Evolutionary conservation across 2,888 invertebrate species (phyloP), one percentile per base, ranked within the genome.

Genomic region (Nebria brevicollis): DNA sequence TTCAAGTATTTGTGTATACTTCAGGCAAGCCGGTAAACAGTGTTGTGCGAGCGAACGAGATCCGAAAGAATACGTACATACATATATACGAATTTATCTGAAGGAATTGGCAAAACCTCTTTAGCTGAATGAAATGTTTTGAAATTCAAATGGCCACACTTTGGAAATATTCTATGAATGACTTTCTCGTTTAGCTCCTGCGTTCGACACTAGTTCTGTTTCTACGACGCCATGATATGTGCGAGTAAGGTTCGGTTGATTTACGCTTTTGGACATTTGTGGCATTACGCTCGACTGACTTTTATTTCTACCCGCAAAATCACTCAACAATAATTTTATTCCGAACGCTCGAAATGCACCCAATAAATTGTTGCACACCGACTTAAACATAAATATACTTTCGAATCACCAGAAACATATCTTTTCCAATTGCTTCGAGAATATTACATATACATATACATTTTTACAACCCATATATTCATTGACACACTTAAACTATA

Each of bases 111-210:
- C 25, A 85, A 86, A 87, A 87, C 87, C 88, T 87, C 87, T 88
- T 87, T 87, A 85, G 84, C 85, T 83, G 86, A 88, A 88, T 87
- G 88, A 88, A 88, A 88, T 86, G 87, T 87, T 88, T 88, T 89
- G 88, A 88, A 88, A 87, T 88, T 88, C 88, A 88, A 88, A 88
- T 88, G 82, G 82, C 83, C 82, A 79, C 82, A 82, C 83, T 54
- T 82, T 83, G 83, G 83, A 83, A 83, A 83, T 81, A 81, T 81
- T 81, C 77, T 72, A 81, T 81, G 81, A 81, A 75, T 80, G 80
- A 75, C 43, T 80, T 34, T 80, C 75, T 80, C 80, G 54, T 75
- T 80, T 75, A 72, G 75, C 65, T 70, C 65, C 75, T 43, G 64
- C 64, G 15, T n/a, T 25, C 75, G 34, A 25, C 54, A 43, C 13